A percentile compares a stretch with the other conserved stretches of the same genome.
These are phyloP conservation scores for Stenchaetothrips biformis DNA, from an alignment of 2,888 invertebrate species.

Conservation along the genomic window DNA sequence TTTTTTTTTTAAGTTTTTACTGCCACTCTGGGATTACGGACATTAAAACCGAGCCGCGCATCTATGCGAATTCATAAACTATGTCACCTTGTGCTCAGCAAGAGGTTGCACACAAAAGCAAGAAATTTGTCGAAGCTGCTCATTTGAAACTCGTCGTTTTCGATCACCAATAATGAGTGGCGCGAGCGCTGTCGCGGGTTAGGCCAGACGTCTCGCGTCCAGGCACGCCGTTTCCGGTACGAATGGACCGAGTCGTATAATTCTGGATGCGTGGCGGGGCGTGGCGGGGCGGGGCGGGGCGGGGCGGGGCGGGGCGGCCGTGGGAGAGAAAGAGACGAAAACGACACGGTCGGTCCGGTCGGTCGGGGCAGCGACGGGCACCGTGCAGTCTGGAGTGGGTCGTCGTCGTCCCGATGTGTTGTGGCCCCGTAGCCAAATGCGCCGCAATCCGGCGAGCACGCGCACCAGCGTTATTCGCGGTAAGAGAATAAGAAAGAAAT, in stretches of 20 bases:
- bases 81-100: not conserved
- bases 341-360: no score
- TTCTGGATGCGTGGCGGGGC: not conserved
- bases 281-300: not conserved
- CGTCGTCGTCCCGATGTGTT: no score
- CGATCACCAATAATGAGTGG: not conserved
- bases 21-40: not conserved
- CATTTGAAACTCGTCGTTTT: not conserved
- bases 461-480: no score
- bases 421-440: no score
- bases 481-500: no score
- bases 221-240: no score
- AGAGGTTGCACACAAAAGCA: not conserved
- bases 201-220: not conserved
- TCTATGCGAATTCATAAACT: not conserved
- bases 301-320: not conserved
- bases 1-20: not conserved
- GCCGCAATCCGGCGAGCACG: no score
- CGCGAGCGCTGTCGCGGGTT: not conserved
- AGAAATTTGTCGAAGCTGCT: not conserved
- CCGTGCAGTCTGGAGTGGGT: no score
- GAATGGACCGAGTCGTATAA: not conserved
- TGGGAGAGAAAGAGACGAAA: not conserved
- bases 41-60: no score
- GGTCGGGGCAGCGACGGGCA: no score